phyloP scores from a whole-genome alignment of 30 jellyfish, hydroid and myxozoan genomes.

The Hydractinia symbiolongicarpus region DNA sequence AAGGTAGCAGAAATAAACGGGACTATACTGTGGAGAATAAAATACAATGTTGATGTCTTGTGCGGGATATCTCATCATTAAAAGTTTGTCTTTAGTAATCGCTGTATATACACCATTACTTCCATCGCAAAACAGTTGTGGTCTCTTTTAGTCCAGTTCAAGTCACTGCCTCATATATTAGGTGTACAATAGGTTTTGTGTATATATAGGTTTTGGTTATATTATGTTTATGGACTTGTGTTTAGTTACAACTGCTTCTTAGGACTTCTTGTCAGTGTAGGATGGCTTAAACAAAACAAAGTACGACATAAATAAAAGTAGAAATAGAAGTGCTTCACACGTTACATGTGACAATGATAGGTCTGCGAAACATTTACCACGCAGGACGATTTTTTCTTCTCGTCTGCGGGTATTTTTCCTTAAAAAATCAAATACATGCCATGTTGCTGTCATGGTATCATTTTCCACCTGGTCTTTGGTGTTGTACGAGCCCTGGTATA shows the following conservation, averaged over 20 bases:
- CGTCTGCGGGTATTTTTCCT: no score
- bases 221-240: neutral
- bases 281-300: constrained; percentile 1
- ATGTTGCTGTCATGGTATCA: no score
- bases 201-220: no score
- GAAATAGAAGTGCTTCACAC: constrained; percentile 4
- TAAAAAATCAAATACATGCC: no score
- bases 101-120: neutral
- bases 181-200: no score
- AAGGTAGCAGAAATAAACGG: no score
- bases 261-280: constrained; percentile 10
- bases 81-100: neutral
- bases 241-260: neutral
- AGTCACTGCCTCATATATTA: no score
- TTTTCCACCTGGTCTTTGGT: no score
- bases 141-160: neutral
- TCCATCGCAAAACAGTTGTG: constrained; percentile 3
- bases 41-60: neutral
- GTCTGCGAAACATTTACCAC: neutral
- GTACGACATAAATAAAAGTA: neutral
- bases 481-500: no score
- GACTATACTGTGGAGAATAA: neutral
- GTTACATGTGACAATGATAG: neutral
- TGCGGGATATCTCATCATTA: neutral
- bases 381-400: neutral